Base-by-base conservation (phyloP, 2,888 invertebrate species). In the Pteria penguin region DNA sequence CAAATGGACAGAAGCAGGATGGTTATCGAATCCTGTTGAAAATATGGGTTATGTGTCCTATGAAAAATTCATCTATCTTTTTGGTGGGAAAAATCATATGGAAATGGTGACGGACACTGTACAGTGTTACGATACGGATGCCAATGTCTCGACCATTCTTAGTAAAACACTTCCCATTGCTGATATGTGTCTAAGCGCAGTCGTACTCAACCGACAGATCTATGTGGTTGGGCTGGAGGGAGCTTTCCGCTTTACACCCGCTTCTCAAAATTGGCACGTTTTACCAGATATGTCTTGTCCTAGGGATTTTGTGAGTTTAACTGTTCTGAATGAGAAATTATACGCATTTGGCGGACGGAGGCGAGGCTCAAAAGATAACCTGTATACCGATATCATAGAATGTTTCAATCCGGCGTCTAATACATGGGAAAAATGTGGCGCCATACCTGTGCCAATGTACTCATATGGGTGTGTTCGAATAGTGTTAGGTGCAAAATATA, bases 71-170 rank as follows among this genome's bases (percentile, higher is more conserved):
- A 87, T 89, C 54, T 89, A 86, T 75, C 77, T 89, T 29, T 88
- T 89, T 81, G 89, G 89, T 2, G 89, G 89, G 4, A 89, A 89
- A 75, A 89, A 88, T 77, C 86, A 86, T 75, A 88, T 88, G 33
- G 89, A 89, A 69, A 80, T 88, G n/a, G 89, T 89, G 4, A 89
- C 89, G 8, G 88, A 87, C 72, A 81, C 83, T 55, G 88, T 89
- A 4, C 89, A 89, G 72, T 87, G 86, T 76, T 89, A 82, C 67
- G 86, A 89, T 72, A 87, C 88, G n/a, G 75, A 71, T 3, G 86
- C 86, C 5, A 78, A 79, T 14, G 75, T 81, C 3, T 87, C 86
- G 67, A 84, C 83, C 5, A 81, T 86, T 8, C 68, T 88, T 24
- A 75, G 78, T 24, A 84, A 86, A 32, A 82, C 86, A 55, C 78